phyloP scores from a whole-genome alignment of 2,888 invertebrate genomes.

The Chouioia cunea region DNA sequence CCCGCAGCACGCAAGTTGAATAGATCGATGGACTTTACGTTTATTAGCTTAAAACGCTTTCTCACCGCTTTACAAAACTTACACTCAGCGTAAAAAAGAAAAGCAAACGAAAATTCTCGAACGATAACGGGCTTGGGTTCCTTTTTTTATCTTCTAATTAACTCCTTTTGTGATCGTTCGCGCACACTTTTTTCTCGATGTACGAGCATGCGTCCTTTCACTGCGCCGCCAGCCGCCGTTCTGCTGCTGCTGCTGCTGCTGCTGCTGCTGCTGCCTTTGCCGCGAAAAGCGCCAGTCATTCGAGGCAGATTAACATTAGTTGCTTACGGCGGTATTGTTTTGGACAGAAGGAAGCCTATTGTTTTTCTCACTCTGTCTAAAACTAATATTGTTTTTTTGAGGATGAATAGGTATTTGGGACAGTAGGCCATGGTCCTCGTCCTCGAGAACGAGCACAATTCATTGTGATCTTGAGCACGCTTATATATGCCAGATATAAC shows the following conservation, averaged over 20 bases:
- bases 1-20: slow-evolving; percentile 31
- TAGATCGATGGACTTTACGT: slow-evolving; percentile 29
- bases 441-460: background rate
- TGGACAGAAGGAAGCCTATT: slow-evolving; percentile 15
- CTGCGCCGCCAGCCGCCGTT: background rate
- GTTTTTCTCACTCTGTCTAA: slow-evolving; percentile 24
- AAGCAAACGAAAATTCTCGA: too few species aligned
- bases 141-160: slow-evolving; percentile 10
- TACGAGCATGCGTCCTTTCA: slow-evolving; percentile 33
- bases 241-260: background rate
- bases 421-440: slow-evolving; percentile 38
- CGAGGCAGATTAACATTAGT: slow-evolving; percentile 38
- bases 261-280: slow-evolving; percentile 13
- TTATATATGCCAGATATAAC: background rate
- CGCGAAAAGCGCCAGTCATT: slow-evolving; percentile 36
- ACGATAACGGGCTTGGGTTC: too few species aligned
- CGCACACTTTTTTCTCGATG: background rate
- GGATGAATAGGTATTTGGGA: slow-evolving; percentile 36
- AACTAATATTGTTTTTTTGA: slow-evolving; percentile 28
- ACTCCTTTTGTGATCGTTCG: slow-evolving; percentile 18
- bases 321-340: slow-evolving; percentile 40
- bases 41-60: slow-evolving; percentile 28
- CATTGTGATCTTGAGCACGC: slow-evolving; percentile 9
- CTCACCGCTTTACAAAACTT: background rate
- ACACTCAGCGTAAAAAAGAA: too few species aligned